These are phyloP conservation scores for Rhinichthys klamathensis DNA, from an alignment of 2,113 vertebrate genomes.

Conservation along the genomic window DNA sequence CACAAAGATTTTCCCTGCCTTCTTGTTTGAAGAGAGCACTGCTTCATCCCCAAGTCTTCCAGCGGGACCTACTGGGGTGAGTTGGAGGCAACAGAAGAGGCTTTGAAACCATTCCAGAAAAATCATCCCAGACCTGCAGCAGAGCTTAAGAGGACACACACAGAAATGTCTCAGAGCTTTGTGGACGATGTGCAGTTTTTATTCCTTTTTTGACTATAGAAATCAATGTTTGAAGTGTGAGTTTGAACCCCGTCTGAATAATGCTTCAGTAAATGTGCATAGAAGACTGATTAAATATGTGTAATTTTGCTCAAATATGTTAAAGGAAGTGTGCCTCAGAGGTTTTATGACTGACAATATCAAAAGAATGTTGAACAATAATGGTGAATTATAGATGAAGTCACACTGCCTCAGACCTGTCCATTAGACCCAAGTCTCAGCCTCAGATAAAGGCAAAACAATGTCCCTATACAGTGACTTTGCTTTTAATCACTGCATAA, in stretches of 20 bases:
- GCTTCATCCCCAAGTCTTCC: conserved; percentile 50
- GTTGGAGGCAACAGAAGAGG: conserved; percentile 43
- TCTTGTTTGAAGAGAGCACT: conserved; percentile 44
- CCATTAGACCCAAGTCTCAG: neutral
- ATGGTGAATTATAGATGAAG: neutral
- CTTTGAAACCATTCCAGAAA: conserved; percentile 54
- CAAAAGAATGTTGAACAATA: conserved; percentile 12
- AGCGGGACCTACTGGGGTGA: conserved; percentile 48
- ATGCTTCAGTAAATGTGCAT: conserved; percentile 22
- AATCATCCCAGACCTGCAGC: conserved; percentile 52
- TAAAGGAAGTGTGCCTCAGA: neutral
- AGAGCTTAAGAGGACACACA: conserved; percentile 43
- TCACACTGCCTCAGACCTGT: neutral
- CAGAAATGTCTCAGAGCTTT: conserved; percentile 42
- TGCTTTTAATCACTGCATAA: neutral
- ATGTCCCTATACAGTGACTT: too few relatives aligned
- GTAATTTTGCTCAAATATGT: neutral
- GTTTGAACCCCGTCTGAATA: neutral
- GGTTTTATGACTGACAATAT: neutral
- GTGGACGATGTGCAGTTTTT: conserved; percentile 23
- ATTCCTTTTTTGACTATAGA: neutral
- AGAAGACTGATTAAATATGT: conserved; percentile 9
- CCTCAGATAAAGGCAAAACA: too few relatives aligned
- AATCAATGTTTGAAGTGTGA: conserved; percentile 13
- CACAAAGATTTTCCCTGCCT: conserved; percentile 38